Percentiles rank a stretch among this genome's conserved stretches.
phyloP scores from a whole-genome alignment of 2,797 vertebrate genomes.

The Neoniphon sammara region DNA sequence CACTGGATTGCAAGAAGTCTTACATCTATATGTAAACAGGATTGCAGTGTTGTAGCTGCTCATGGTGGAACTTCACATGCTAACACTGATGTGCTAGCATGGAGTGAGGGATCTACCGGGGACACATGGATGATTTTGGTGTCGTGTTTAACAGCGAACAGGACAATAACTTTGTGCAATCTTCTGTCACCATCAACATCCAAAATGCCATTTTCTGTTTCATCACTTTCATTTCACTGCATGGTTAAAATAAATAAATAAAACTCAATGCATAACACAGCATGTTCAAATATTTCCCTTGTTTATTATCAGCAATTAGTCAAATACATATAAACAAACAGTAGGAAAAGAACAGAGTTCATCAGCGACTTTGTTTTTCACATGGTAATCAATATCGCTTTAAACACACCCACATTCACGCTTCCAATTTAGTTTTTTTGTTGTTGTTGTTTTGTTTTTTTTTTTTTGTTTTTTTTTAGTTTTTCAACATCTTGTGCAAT shows the following conservation, averaged over 20 bases:
- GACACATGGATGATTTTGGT: too few species aligned
- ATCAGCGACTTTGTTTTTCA: slow-evolving; percentile 80
- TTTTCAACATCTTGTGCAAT: slow-evolving; percentile 87
- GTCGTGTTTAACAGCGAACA: too few species aligned
- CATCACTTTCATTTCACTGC: too few species aligned
- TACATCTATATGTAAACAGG: too few species aligned
- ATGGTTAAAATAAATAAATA: neutral
- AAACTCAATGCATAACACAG: neutral
- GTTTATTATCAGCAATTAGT: slow-evolving; percentile 92
- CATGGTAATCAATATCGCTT: slow-evolving; percentile 81
- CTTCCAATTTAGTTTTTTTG: slow-evolving; percentile 74
- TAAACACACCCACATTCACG: slow-evolving; percentile 62
- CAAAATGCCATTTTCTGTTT: too few species aligned
- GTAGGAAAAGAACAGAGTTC: slow-evolving; percentile 88
- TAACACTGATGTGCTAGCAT: too few species aligned
- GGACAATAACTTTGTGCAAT: too few species aligned
- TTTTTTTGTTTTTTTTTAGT: slow-evolving; percentile 72
- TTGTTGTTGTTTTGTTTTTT: slow-evolving; percentile 66
- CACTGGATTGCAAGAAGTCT: too few species aligned
- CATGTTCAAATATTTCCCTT: slow-evolving; percentile 62
- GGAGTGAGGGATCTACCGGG: too few species aligned
- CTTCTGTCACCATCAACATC: too few species aligned
- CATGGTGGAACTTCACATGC: too few species aligned
- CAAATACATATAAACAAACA: slow-evolving; percentile 94
- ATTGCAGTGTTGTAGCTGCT: too few species aligned